These are phyloP conservation scores for Ophion costatus DNA, from an alignment of 2,888 invertebrate species.

Conservation along the genomic window DNA sequence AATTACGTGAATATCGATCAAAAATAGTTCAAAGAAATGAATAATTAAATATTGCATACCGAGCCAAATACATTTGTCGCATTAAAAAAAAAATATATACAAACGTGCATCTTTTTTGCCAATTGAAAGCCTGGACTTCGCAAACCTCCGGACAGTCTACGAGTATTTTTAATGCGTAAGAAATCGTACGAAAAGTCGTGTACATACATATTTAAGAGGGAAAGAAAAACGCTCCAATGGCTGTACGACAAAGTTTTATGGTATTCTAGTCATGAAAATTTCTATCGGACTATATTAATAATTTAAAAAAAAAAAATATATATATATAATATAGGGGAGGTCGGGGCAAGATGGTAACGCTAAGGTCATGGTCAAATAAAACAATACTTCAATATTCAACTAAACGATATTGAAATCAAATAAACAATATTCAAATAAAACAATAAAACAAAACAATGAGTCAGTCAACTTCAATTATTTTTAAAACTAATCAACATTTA, in stretches of 20 bases:
- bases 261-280: slow-evolving; percentile 73
- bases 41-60: slow-evolving; percentile 20
- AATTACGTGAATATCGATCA: neutral
- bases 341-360: too few relatives aligned
- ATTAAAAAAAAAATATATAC: neutral
- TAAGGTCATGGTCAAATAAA: too few relatives aligned
- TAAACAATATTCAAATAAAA: too few relatives aligned
- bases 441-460: too few relatives aligned
- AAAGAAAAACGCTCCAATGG: slow-evolving; percentile 78
- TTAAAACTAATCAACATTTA: too few relatives aligned
- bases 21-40: neutral
- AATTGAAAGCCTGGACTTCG: neutral
- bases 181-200: slow-evolving; percentile 48
- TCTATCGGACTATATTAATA: slow-evolving; percentile 64
- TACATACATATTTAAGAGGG: slow-evolving; percentile 68
- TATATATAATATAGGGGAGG: too few relatives aligned
- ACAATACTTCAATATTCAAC: too few relatives aligned
- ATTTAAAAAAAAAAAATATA: slow-evolving; percentile 23
- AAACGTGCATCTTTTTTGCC: neutral
- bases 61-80: slow-evolving; percentile 48
- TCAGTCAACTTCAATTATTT: too few relatives aligned
- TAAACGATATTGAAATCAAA: too few relatives aligned
- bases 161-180: slow-evolving; percentile 34
- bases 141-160: slow-evolving; percentile 24
- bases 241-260: slow-evolving; percentile 69